Evolutionary conservation across 1,140 invertebrate species (phyloP).

Genomic region (Pachyrhynchus sulphureomaculatus): DNA sequence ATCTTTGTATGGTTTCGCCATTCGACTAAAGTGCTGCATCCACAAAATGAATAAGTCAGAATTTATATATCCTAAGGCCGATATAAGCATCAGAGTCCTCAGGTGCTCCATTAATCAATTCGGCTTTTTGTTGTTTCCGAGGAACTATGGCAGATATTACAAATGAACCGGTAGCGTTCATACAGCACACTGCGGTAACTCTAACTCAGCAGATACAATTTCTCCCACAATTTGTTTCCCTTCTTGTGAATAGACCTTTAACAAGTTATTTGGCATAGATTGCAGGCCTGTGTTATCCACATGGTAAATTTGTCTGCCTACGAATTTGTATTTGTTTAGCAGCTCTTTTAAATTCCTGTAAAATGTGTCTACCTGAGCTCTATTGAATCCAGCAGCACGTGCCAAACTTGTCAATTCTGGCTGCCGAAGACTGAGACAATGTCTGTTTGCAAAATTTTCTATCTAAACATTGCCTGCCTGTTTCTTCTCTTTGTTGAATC

Average conservation of each 20-base stretch:
- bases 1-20: background rate
- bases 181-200: background rate
- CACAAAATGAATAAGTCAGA: no score
- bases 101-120: no score
- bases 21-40: background rate
- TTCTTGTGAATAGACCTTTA: slow-evolving; percentile 44
- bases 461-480: no score
- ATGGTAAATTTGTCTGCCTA: slow-evolving; percentile 44
- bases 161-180: no score
- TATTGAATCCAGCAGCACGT: slow-evolving; percentile 37
- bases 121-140: no score
- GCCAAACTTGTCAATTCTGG: background rate
- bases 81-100: no score
- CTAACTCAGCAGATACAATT: slow-evolving; percentile 45
- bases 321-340: slow-evolving; percentile 33
- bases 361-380: slow-evolving; percentile 29
- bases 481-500: no score
- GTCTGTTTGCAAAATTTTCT: no score
- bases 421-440: background rate
- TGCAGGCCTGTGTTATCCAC: slow-evolving; percentile 48
- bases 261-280: slow-evolving; percentile 42
- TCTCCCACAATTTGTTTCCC: slow-evolving; percentile 46
- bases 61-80: no score
- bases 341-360: slow-evolving; percentile 27
- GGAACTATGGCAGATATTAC: no score